Percentiles rank a stretch among this genome's conserved stretches.
Evolutionary conservation across 64 coral and sea anemone genomes (phyloP).

Genomic region (Dendrophyllia cribrosa): DNA sequence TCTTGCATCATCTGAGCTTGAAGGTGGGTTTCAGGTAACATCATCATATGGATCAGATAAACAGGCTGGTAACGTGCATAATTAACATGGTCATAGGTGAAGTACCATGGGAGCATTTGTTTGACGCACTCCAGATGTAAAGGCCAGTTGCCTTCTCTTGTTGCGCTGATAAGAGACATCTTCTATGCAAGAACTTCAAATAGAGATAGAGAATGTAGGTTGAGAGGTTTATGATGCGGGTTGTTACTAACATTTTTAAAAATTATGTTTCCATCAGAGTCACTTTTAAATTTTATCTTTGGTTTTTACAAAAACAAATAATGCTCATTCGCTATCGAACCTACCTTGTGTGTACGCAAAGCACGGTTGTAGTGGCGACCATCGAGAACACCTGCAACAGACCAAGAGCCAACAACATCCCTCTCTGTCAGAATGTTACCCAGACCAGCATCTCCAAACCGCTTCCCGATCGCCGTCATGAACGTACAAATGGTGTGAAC

Average conservation of each 20-base stretch:
- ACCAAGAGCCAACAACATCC: slow-evolving; percentile 43
- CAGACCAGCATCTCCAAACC: slow-evolving; percentile 63
- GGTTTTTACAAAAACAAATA: background rate
- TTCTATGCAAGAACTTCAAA: slow-evolving; percentile 25
- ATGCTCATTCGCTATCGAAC: no score
- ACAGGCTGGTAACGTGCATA: slow-evolving; percentile 36
- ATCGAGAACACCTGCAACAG: slow-evolving; percentile 45
- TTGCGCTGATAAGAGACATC: slow-evolving; percentile 15
- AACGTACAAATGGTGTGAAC: slow-evolving; percentile 57
- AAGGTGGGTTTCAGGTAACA: background rate
- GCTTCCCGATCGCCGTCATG: slow-evolving; percentile 56
- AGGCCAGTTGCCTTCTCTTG: slow-evolving; percentile 49
- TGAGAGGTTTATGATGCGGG: no score
- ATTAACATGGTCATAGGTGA: slow-evolving; percentile 32
- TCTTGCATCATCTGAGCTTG: background rate
- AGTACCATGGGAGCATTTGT: slow-evolving; percentile 51
- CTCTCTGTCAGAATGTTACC: slow-evolving; percentile 51
- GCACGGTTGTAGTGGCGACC: slow-evolving; percentile 60
- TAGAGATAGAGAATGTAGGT: slow-evolving; percentile 13
- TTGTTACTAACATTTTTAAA: no score
- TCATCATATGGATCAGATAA: background rate
- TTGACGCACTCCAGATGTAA: slow-evolving; percentile 17
- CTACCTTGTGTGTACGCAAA: slow-evolving; percentile 61
- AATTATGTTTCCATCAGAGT: background rate
- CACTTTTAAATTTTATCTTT: background rate